Evolutionary conservation across 2,888 invertebrate genomes (phyloP), one percentile per base, ranked within the genome.

Genomic region (Stratiomys singularior): DNA sequence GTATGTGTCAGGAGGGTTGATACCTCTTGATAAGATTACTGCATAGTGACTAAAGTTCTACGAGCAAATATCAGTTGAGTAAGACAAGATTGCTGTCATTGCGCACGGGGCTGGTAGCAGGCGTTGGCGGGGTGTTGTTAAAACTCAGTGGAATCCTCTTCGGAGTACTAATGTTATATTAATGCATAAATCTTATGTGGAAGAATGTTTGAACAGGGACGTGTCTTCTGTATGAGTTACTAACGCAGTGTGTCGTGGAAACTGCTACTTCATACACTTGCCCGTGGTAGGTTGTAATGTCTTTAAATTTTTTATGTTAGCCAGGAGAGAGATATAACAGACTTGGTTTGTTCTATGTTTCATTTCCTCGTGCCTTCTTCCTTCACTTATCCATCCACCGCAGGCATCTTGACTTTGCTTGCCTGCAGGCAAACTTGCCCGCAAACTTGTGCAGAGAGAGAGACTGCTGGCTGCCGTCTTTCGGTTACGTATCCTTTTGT

Each of bases 121-220:
- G 37, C 52, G 46, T 58, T 9, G 25, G 58, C 66, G 66, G 74
- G 67, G 67, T 74, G 37, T 47, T 58, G 77, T 77, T 60, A 72
- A 60, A 77, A 72, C 74, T 76, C 66, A 58, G 64, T 47, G 27
- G 47, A 72, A 79, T 47, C 47, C 79, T 69, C 79, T 27, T 44
- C 74, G 79, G 79, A 79, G 77, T 79, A 79, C 79, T 79, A 79
- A 79, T 79, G 79, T 77, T 79, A 77, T 79, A 79, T 79, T 79
- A 79, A 79, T 79, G 79, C 77, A 79, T 79, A 79, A 79, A 79
- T 79, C 79, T 79, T 79, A 58, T 60, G 67, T 44, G 72, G 64
- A 76, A 47, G 71, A 64, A 30, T 52, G 47, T 46, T 71, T 27
- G 71, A 47, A 15, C n/a, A 71, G 71, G 71, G 52, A 25, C 52